Evolutionary conservation across 2,113 vertebrate genomes (phyloP), one percentile per base, ranked within the genome.

Genomic region (Charina bottae): DNA sequence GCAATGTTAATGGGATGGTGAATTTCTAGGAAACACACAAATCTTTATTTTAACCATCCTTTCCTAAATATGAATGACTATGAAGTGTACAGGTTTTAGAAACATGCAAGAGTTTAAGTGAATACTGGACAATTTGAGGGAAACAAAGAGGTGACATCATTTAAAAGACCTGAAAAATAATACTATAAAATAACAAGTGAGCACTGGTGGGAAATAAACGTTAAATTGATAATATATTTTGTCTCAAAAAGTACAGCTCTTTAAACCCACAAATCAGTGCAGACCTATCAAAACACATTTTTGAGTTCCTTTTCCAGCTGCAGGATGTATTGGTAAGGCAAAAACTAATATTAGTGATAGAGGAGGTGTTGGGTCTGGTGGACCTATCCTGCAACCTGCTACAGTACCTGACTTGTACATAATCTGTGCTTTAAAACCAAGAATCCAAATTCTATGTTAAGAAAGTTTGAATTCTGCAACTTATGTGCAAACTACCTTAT

Each of bases 21-120:
- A 96, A 95, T 95, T 97, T 97, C 95, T 96, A 95, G 96, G 90
- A 96, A 97, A 96, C 95, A 97, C 94, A 90, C 93, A 94, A 96
- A 96, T 95, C 95, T 97, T 97, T 97, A 96, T 97, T 95, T 96
- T 96, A 94, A 96, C 95, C 92, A 94, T 96, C 93, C 91, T 95
- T 96, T 95, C 93, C 95, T 93, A 88, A 92, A 94, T 92, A 83
- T 91, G 92, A 94, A 95, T 94, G 91, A 96, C 93, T 96, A 93
- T 84, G 93, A 89, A 92, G 94, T 89, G 72, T 95, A 95, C 96
- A 96, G 96, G 96, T 95, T 95, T 96, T 97, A 96, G 95, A 97
- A 96, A 92, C 92, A 93, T 84, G 95, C 95, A 95, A 58, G 95
- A 96, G 92, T 90, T 94, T 87, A 68, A 97, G 94, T 90, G 95